Evolutionary conservation across 2,888 invertebrate genomes (phyloP), one percentile per base, ranked within the genome.

Genomic region (Cosmopolites sordidus): DNA sequence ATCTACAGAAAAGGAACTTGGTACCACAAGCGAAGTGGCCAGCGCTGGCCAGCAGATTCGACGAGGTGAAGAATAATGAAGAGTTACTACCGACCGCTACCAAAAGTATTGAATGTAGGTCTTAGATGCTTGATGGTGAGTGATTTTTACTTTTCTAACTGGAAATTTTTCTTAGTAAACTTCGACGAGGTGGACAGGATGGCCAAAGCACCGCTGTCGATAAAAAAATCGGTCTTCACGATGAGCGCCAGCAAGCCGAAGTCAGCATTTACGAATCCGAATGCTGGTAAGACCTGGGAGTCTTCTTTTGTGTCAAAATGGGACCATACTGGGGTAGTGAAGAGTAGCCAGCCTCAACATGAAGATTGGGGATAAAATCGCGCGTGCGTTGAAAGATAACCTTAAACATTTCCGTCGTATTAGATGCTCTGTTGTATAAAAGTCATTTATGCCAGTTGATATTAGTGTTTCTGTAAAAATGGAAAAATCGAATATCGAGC

Each of bases 41-140:
- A 0, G 76, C 83, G 12, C 75, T 96, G 2, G 84, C 89, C 63
- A 84, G 86, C 64, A 87, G 87, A 70, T 95, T 95, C 71, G 94
- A 95, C 74, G 92, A 93, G 72, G 83, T 89, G 30, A 83, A 83
- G 62, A 83, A 82, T 46, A 85, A 88, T 18, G 81, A 89, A 45
- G 62, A 65, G 38, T 73, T 95, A 68, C 71, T 92, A 62, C 85
- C 89, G 2, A 84, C 89, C 41, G 91, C 91, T 29, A 58, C 72
- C 15, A 69, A 67, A 58, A 64, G 62, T 56, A 58, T 65, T 40
- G 72, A 72, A 44, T 60, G 72, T 72, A 64, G 69, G 68, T 63
- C 2, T 43, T 49, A 29, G 2, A 18, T 39, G 17, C 8, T 12
- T 11, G 6, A 11, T 46, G 27, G 8, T 51, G 9, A 16, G n/a